Evolutionary conservation across 2,113 vertebrate genomes (phyloP), one percentile per base, ranked within the genome.

Genomic region (Pholis gunnellus): DNA sequence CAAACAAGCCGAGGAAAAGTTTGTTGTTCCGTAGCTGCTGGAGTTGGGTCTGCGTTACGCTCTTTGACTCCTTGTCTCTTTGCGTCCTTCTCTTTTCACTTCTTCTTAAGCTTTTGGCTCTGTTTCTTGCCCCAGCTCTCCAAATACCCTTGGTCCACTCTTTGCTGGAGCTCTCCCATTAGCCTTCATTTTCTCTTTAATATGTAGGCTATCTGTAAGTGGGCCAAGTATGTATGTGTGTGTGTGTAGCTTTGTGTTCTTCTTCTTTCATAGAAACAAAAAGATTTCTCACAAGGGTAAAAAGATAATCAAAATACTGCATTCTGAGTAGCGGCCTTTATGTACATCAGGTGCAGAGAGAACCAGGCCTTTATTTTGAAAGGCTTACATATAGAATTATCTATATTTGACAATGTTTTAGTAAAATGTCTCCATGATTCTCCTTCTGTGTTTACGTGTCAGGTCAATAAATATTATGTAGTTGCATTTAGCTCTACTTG

Each of bases 1-100:
- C 86, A 91, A 92, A 77, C 81, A 79, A 83, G 76, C 79, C 0
- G 60, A 70, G 65, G 50, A 71, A 75, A 90, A 82, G 86, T 88
- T 82, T 92, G 68, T 75, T 88, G 70, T 75, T 79, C 48, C 3
- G 0, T 8, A 27, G 44, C 48, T 72, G 81, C 44, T 42, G 14
- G 46, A 57, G 72, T 50, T 67, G 44, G 18, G 76, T 75, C 79
- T 66, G 38, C 36, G 3, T 65, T 76, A 4, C 4, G 3, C 81
- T 86, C 52, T 34, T 79, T 64, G 85, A 67, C 80, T 84, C 70
- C 61, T 48, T 83, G 79, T 85, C 74, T 84, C 77, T 50, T 78
- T 42, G 56, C 75, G 65, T 86, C 70, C 40, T 63, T 68, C 57
- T 73, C 48, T 2, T 4, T 70, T 87, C 18, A n/a, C 27, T 29